phyloP scores from a whole-genome alignment of 2,113 vertebrate species.

The Bucco capensis region DNA sequence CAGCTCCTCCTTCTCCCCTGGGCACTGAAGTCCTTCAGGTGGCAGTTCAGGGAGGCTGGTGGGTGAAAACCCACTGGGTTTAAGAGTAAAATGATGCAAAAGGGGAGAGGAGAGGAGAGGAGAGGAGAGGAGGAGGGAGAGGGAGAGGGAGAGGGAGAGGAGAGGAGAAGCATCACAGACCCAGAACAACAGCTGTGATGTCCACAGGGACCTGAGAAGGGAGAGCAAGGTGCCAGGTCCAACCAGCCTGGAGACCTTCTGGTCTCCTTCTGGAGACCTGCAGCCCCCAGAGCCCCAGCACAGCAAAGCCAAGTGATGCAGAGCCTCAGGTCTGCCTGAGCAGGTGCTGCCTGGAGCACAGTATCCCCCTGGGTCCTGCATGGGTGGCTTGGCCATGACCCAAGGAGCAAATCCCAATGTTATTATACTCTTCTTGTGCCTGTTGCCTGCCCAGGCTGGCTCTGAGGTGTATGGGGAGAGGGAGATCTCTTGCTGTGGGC shows the following conservation, averaged over 20 bases:
- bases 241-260: background rate
- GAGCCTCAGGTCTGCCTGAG: background rate
- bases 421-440: background rate
- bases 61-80: background rate
- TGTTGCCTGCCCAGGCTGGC: rapidly evolving
- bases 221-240: background rate
- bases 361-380: rapidly evolving
- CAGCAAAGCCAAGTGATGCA: background rate
- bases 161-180: background rate
- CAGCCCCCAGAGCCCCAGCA: background rate
- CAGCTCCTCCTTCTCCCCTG: background rate
- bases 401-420: background rate
- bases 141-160: background rate
- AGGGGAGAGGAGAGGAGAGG: background rate
- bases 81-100: background rate
- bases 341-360: background rate
- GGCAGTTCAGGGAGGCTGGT: background rate
- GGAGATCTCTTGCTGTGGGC: background rate
- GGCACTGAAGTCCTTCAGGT: rapidly evolving
- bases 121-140: background rate
- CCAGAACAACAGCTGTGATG: rapidly evolving
- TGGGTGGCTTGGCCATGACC: rapidly evolving
- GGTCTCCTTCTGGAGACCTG: too few relatives aligned
- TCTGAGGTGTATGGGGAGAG: background rate
- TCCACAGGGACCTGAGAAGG: background rate